Conservation (phyloP, 2,113 vertebrate genomes). For the Solea senegalensis region DNA sequence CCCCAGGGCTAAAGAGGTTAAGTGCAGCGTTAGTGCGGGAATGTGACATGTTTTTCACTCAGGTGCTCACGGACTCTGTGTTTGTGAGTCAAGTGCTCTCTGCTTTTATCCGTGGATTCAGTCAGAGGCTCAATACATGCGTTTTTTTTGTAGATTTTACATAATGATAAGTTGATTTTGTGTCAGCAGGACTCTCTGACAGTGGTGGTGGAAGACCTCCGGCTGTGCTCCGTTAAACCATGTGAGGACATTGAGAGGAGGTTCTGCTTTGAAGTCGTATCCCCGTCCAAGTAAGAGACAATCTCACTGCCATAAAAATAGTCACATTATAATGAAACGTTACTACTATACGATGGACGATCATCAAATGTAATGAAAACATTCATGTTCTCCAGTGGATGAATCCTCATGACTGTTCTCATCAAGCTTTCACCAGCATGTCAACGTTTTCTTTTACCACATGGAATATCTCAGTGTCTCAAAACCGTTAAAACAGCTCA, state of each 20-base stretch:
- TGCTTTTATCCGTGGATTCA: constrained; percentile 2
- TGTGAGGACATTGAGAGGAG: constrained; percentile 97
- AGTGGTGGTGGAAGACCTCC: constrained; percentile 94
- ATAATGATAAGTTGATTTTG: neutral
- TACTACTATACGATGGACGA: no score
- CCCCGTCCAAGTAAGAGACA: constrained; percentile 91
- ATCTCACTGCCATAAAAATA: neutral
- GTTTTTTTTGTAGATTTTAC: neutral
- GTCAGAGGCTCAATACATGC: neutral
- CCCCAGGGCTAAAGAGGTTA: constrained; percentile 32
- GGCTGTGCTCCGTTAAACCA: constrained; percentile 94
- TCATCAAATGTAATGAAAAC: no score
- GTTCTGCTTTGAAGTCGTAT: constrained; percentile 98
- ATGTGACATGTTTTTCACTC: constrained; percentile 7
- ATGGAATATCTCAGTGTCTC: no score
- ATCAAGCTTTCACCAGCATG: no score
- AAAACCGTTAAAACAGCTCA: no score
- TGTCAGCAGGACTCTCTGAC: constrained; percentile 89
- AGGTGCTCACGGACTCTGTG: neutral
- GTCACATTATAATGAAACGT: no score
- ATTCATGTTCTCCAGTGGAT: no score
- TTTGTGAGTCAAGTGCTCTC: neutral
- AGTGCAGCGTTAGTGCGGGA: constrained; percentile 43
- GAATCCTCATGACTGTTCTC: no score
- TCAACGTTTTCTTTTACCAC: no score